Evolutionary conservation across 2,797 vertebrate genomes (phyloP), one percentile per base, ranked within the genome.

Genomic region (Iguana delicatissima): DNA sequence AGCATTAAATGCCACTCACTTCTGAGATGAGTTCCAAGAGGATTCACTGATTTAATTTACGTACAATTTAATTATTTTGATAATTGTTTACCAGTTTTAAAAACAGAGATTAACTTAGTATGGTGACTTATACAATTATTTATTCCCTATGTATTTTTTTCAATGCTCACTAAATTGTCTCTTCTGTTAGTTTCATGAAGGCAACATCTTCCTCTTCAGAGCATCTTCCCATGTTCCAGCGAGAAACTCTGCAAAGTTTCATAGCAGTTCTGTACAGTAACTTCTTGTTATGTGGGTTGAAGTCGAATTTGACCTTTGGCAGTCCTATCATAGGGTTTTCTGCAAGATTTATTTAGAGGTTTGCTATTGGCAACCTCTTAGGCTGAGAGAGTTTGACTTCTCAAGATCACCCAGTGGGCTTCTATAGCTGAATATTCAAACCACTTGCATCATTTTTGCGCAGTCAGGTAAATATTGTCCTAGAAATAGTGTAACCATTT

Each of bases 1-100:
- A 76, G 55, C 74, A 85, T 32, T 73, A 74, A 85, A 86, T 24
- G 87, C 74, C 8, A 1, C 46, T 84, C 79, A 22, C 8, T 50
- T 91, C 86, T 85, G 76, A 90, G 90, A 77, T 79, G 9, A 86
- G 46, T 59, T 42, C 64, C 87, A 72, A 67, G 84, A 24, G 32
- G 69, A 16, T 1, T 42, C 42, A 20, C 93, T 92, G 67, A 89
- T 85, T 57, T 80, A 85, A n/a, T 26, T n/a, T 57, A 73, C 84
- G 85, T 93, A 91, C 67, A 22, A 72, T 74, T 80, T 92, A 42
- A 81, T 93, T 80, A n/a, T n/a, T 82, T 67, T 94, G 84, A 92
- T 52, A 82, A 92, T 50, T 9, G 81, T 89, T 79, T 92, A 82
- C 59, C 52, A 72, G 77, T 86, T 90, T 74, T 84, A 69, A 93